phyloP scores from a whole-genome alignment of 2,113 vertebrate species.

The Pholis gunnellus region DNA sequence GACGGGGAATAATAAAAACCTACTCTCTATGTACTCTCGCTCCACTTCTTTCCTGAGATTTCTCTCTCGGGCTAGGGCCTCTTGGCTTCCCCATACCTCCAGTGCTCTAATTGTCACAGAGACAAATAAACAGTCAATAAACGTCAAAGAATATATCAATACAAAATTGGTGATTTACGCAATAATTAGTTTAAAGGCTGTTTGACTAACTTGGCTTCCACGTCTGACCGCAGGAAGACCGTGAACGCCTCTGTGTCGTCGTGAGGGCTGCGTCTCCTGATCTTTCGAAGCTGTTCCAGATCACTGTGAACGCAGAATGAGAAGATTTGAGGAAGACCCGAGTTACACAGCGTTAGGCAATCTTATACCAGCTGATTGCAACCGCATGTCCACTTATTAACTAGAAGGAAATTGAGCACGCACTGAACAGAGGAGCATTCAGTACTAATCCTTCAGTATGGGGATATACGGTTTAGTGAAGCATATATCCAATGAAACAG shows the following conservation, averaged over 20 bases:
- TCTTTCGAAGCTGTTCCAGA: slow-evolving; percentile 94
- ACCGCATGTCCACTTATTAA: slow-evolving; percentile 60
- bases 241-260: slow-evolving; percentile 98
- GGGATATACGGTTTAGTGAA: background rate
- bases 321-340: background rate
- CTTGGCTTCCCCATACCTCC: slow-evolving; percentile 97
- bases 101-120: slow-evolving; percentile 85
- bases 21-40: slow-evolving; percentile 94
- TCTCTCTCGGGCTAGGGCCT: slow-evolving; percentile 93
- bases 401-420: slow-evolving; percentile 9
- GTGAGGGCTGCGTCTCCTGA: slow-evolving; percentile 94
- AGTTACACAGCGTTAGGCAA: background rate
- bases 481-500: background rate
- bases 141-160: background rate
- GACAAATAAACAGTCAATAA: slow-evolving; percentile 8
- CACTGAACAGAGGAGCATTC: background rate
- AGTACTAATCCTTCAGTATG: background rate
- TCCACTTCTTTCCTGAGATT: slow-evolving; percentile 93
- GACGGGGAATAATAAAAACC: slow-evolving; percentile 66
- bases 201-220: slow-evolving; percentile 93
- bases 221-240: slow-evolving; percentile 95
- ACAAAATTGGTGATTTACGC: background rate
- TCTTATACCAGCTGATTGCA: slow-evolving; percentile 48
- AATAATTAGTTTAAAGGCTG: background rate
- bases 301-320: slow-evolving; percentile 83